Conservation (phyloP, 2,113 vertebrate species). For the Balaeniceps rex region DNA sequence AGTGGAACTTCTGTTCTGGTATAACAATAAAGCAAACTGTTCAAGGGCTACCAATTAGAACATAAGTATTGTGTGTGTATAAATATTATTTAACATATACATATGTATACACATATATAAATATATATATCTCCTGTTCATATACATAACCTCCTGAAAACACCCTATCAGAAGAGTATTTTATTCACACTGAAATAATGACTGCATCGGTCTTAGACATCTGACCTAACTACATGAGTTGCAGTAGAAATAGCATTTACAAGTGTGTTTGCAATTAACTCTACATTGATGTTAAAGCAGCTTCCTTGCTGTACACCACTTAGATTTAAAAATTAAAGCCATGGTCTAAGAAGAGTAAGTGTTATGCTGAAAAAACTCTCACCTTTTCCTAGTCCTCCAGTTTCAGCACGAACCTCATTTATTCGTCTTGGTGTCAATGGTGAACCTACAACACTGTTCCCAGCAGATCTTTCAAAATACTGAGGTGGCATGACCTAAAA, state of each 20-base stretch:
- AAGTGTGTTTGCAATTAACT: background rate
- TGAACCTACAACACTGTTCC: slow-evolving; percentile 45
- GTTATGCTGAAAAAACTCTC: background rate
- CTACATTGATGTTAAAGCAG: accelerated
- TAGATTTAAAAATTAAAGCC: background rate
- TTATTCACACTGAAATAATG: background rate
- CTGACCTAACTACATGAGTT: background rate
- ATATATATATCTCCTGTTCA: no score
- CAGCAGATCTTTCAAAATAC: slow-evolving; percentile 79
- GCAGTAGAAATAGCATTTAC: background rate
- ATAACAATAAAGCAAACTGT: background rate
- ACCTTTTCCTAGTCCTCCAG: slow-evolving; percentile 71
- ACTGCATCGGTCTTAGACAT: background rate
- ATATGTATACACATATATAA: no score
- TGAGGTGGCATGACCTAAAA: slow-evolving; percentile 91
- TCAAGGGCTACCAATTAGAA: background rate
- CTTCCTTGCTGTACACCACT: background rate
- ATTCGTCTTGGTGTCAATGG: slow-evolving; percentile 70
- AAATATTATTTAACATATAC: background rate
- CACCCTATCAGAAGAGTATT: background rate
- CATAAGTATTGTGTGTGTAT: accelerated
- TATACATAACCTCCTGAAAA: background rate
- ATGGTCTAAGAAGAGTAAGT: background rate
- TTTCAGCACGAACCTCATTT: slow-evolving; percentile 75
- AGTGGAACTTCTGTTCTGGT: background rate